These are phyloP conservation scores for Papilio demoleus DNA, from an alignment of 2,888 invertebrate species.

Conservation along the genomic window DNA sequence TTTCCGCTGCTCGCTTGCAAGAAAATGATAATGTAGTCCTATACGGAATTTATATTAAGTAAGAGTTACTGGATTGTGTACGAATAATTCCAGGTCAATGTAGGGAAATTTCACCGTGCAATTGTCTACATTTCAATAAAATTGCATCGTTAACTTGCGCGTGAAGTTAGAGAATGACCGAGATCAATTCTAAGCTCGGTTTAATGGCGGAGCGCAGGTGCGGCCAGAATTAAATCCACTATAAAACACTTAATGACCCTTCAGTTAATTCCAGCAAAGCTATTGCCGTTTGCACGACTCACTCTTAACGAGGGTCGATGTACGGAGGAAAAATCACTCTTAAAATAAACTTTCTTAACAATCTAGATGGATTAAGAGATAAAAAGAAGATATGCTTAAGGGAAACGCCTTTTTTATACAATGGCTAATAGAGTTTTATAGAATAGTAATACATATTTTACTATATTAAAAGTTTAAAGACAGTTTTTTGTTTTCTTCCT, in stretches of 20 bases:
- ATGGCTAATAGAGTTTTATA: neutral
- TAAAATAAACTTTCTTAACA: too few relatives aligned
- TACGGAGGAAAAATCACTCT: too few relatives aligned
- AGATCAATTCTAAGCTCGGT: slow-evolving; percentile 8
- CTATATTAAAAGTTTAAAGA: too few relatives aligned
- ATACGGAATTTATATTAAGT: too few relatives aligned
- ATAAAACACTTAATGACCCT: slow-evolving; percentile 21
- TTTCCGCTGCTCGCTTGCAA: too few relatives aligned
- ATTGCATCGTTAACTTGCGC: slow-evolving; percentile 19
- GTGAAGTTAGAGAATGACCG: neutral
- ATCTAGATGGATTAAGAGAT: neutral
- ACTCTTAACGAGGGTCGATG: slow-evolving; percentile 10
- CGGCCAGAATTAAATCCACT: slow-evolving; percentile 8
- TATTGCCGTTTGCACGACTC: neutral
- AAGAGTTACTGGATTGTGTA: too few relatives aligned
- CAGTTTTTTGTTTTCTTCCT: too few relatives aligned
- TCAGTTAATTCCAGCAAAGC: slow-evolving; percentile 11
- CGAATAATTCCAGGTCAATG: too few relatives aligned
- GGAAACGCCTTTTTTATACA: too few relatives aligned
- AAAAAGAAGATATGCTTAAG: neutral
- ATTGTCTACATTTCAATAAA: slow-evolving; percentile 1
- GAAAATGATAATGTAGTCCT: too few relatives aligned
- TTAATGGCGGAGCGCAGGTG: slow-evolving; percentile 24
- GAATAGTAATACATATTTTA: too few relatives aligned
- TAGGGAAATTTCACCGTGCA: neutral